Percentiles rank a stretch among this genome's conserved stretches.
These are phyloP conservation scores for Ctenicera cuprea DNA, from an alignment of 2,888 invertebrate genomes.

Conservation along the genomic window DNA sequence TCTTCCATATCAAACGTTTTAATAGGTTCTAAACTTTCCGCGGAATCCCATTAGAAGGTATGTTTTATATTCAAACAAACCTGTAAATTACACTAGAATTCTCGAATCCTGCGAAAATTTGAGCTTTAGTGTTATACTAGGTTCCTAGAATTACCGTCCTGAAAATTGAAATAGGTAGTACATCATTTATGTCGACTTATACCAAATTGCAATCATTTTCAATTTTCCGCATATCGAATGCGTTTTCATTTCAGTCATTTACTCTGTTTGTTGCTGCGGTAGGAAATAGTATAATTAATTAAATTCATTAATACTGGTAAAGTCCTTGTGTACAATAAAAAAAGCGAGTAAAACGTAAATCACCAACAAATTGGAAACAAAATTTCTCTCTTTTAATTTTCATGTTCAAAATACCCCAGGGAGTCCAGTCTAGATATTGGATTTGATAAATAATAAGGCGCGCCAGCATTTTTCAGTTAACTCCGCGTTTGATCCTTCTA, in stretches of 20 bases:
- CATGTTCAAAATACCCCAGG: conserved; percentile 14
- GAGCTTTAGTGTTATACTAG: too few relatives aligned
- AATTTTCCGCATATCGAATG: too few relatives aligned
- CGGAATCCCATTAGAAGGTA: conserved; percentile 1
- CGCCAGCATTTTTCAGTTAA: conserved; percentile 23
- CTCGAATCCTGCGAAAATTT: background rate
- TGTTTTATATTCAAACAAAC: conserved; percentile 6
- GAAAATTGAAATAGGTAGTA: too few relatives aligned
- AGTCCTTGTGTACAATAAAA: conserved; percentile 1
- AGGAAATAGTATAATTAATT: background rate
- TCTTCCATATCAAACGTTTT: conserved; percentile 28
- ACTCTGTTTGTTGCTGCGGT: background rate
- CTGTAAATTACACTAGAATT: background rate
- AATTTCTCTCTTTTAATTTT: conserved; percentile 26
- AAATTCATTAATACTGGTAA: background rate
- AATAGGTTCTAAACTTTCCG: conserved; percentile 27
- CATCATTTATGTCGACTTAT: too few relatives aligned
- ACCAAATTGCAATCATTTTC: too few relatives aligned
- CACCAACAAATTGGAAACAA: conserved; percentile 19
- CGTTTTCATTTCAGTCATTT: too few relatives aligned
- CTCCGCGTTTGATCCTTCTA: conserved; percentile 16
- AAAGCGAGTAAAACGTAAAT: conserved; percentile 6
- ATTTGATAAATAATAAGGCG: conserved; percentile 20
- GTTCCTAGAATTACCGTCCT: too few relatives aligned
- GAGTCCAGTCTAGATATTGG: conserved; percentile 21